Evolutionary conservation across 2,113 vertebrate genomes (phyloP), one percentile per base, ranked within the genome.

Genomic region (Calidris pygmaea): DNA sequence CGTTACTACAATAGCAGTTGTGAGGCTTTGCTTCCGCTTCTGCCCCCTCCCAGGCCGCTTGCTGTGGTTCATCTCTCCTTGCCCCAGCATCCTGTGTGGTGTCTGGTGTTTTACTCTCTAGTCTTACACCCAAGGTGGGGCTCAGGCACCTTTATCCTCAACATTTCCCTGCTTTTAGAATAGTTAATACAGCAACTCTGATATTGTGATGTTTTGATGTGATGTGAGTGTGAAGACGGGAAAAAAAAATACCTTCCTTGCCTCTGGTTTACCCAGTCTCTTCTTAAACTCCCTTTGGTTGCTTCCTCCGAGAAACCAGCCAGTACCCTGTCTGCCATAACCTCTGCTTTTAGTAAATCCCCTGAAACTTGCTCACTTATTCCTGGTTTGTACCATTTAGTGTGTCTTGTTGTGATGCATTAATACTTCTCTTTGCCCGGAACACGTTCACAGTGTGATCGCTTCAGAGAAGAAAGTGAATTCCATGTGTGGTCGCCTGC

Each of bases 71-170:
- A 48, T 52, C 83, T 56, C 34, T 55, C 0, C 0, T 17, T 90
- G 53, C 86, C 58, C 91, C 92, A 58, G 86, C 86, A 92, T 96
- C 96, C 96, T 96, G 94, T 95, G 94, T 85, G 60, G 47, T 71
- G 72, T 75, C 84, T 89, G 73, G 48, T 81, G 78, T 30, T 87
- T 65, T 48, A 72, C 45, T 3, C 58, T 35, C 30, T 27, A 39
- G 58, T 17, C 56, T 89, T 37, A 10, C 32, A 43, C 37, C 34
- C 68, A 35, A 30, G 48, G 47, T 60, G 73, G 81, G 91, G 73
- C 53, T 72, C 67, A 68, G 63, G 12, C 26, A 29, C 63, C 71
- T 87, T 63, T 80, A 62, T 76, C 93, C 81, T 93, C 39, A 70
- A 18, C 5, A 22, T 62, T 71, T 89, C 20, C 4, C 10, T 93